Evolutionary conservation across 2,888 invertebrate species (phyloP).

Genomic region (Sesia bembeciformis): DNA sequence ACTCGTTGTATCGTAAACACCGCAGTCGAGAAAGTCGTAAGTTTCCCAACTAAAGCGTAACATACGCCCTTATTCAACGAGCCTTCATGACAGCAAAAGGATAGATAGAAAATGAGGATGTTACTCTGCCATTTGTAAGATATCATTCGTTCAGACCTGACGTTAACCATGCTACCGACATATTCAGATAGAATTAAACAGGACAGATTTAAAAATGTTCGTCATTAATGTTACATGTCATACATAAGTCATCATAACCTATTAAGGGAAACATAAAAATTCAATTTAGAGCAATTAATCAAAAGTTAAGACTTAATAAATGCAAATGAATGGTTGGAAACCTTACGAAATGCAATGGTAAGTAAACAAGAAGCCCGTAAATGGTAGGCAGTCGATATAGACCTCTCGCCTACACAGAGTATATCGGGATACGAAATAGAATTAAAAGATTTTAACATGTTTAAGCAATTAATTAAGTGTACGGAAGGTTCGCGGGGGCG

Average conservation of each 20-base stretch:
- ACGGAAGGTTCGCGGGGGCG: constrained; percentile 8
- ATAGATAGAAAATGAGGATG: constrained; percentile 28
- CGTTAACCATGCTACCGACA: constrained; percentile 5
- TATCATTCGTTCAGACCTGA: constrained; percentile 19
- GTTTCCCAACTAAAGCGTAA: constrained; percentile 22
- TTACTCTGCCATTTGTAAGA: constrained; percentile 44
- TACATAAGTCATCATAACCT: neutral
- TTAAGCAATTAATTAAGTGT: constrained; percentile 8
- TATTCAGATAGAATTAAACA: constrained; percentile 8
- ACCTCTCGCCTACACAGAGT: constrained; percentile 32
- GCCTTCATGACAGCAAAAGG: constrained; percentile 24
- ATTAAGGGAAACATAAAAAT: constrained; percentile 4
- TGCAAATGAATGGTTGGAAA: constrained; percentile 28
- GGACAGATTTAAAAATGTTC: neutral
- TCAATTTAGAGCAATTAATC: constrained; percentile 9
- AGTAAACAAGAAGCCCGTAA: constrained; percentile 24
- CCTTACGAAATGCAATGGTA: constrained; percentile 29
- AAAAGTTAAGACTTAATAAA: constrained; percentile 20
- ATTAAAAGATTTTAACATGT: constrained; percentile 7
- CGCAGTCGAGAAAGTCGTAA: constrained; percentile 41
- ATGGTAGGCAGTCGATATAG: constrained; percentile 10
- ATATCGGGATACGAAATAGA: constrained; percentile 14
- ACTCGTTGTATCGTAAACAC: constrained; percentile 56
- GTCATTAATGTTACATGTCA: no score
- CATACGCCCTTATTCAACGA: constrained; percentile 35